phyloP scores from a whole-genome alignment of 2,888 invertebrate genomes.

The Lymantria monacha region DNA sequence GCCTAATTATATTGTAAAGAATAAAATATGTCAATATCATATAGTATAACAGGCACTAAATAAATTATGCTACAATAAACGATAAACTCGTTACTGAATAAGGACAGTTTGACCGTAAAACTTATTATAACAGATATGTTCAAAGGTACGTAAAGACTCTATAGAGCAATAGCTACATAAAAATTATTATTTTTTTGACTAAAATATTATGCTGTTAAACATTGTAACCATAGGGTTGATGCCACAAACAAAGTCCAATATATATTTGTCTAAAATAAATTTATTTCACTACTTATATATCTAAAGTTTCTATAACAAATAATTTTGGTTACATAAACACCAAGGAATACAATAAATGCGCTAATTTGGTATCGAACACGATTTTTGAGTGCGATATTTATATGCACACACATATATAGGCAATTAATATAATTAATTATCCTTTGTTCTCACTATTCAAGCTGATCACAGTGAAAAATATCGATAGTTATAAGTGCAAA shows the following conservation, averaged over 20 bases:
- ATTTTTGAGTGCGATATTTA: conserved; percentile 11
- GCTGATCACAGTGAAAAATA: background rate
- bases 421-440: conserved; percentile 2
- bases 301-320: conserved; percentile 33
- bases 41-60: conserved; percentile 3
- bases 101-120: conserved; percentile 54
- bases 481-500: background rate
- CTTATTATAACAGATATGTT: conserved; percentile 75
- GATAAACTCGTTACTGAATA: conserved; percentile 35
- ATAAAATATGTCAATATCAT: background rate
- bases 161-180: conserved; percentile 35
- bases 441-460: background rate
- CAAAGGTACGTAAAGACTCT: conserved; percentile 29
- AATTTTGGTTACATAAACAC: conserved; percentile 27
- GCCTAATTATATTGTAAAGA: too few relatives aligned
- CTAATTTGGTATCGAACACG: conserved; percentile 53
- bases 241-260: conserved; percentile 17
- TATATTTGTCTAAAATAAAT: conserved; percentile 31
- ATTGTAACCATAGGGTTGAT: conserved; percentile 17
- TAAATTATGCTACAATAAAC: conserved; percentile 32
- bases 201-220: conserved; percentile 13
- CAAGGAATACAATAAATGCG: conserved; percentile 51
- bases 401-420: conserved; percentile 8
- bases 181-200: conserved; percentile 1
- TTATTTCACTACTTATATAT: conserved; percentile 31